phyloP scores from a whole-genome alignment of 2,113 vertebrate genomes.

The Piliocolobus tephrosceles region DNA sequence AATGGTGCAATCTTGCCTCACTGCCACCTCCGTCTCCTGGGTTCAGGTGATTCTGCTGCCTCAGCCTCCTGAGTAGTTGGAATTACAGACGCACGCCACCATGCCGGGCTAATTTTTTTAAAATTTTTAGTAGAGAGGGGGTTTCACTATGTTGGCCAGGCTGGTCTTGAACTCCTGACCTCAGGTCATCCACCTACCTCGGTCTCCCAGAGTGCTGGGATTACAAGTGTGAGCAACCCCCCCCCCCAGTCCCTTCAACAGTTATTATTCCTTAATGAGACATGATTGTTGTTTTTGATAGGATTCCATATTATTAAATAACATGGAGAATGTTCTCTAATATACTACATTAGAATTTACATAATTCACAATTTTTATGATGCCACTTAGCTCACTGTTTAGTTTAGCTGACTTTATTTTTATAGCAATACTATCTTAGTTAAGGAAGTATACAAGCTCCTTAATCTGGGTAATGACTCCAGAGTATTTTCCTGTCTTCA shows the following conservation, averaged over 20 bases:
- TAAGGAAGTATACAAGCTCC: neutral
- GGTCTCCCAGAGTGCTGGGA: too few relatives aligned
- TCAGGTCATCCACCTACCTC: too few relatives aligned
- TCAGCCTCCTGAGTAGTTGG: too few relatives aligned
- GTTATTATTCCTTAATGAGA: neutral
- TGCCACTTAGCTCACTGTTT: neutral
- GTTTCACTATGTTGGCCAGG: too few relatives aligned
- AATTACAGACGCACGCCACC: too few relatives aligned
- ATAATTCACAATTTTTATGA: neutral
- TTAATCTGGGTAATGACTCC: neutral
- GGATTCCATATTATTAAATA: neutral
- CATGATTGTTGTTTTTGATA: neutral
- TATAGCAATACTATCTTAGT: neutral
- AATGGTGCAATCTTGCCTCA: too few relatives aligned
- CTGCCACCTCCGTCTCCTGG: too few relatives aligned
- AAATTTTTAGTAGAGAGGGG: too few relatives aligned
- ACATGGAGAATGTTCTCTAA: neutral
- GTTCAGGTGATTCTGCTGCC: too few relatives aligned
- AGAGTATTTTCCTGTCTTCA: neutral
- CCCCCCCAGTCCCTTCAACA: neutral
- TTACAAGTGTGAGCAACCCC: too few relatives aligned
- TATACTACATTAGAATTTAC: neutral
- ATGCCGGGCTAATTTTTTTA: too few relatives aligned
- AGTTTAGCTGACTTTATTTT: neutral
- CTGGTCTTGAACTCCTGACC: too few relatives aligned